Evolutionary conservation across 2,888 invertebrate genomes (phyloP).

Genomic region (Tenthredo scrophulariae): DNA sequence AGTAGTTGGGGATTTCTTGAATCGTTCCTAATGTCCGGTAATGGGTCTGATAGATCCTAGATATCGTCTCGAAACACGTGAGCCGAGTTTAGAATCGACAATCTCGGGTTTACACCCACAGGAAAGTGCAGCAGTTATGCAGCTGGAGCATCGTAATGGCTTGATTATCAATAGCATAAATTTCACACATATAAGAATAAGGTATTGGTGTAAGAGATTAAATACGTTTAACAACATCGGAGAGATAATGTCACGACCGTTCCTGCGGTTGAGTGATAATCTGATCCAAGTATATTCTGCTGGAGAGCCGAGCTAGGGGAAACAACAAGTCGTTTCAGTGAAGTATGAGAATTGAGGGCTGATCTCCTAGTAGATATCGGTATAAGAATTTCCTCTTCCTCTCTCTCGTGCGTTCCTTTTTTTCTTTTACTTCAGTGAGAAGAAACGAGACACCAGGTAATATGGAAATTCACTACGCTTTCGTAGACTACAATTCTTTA

Average conservation of each 20-base stretch:
- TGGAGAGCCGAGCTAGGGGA: neutral
- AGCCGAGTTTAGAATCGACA: conserved; percentile 14
- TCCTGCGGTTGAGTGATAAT: conserved; percentile 9
- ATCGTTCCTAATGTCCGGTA: conserved; percentile 56
- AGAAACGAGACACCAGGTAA: neutral
- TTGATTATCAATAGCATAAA: conserved; percentile 7
- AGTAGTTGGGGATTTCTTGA: conserved; percentile 56
- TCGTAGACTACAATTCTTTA: conserved; percentile 5
- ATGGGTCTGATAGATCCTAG: conserved; percentile 39
- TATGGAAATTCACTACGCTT: conserved; percentile 11
- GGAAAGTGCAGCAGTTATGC: neutral
- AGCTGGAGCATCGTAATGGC: conserved; percentile 6
- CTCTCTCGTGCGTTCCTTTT: neutral
- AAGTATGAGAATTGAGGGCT: conserved; percentile 1
- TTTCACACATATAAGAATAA: neutral
- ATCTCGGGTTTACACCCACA: neutral
- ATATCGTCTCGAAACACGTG: conserved; percentile 28
- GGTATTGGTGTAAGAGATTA: neutral
- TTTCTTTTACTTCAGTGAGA: neutral
- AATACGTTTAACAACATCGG: neutral
- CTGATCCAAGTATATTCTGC: neutral
- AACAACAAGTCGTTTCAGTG: conserved; percentile 29
- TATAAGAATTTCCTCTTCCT: neutral
- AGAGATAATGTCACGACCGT: neutral
- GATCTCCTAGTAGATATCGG: neutral